Evolutionary conservation across 1,140 invertebrate species (phyloP).

Genomic region (Acromyrmex echinatior): DNA sequence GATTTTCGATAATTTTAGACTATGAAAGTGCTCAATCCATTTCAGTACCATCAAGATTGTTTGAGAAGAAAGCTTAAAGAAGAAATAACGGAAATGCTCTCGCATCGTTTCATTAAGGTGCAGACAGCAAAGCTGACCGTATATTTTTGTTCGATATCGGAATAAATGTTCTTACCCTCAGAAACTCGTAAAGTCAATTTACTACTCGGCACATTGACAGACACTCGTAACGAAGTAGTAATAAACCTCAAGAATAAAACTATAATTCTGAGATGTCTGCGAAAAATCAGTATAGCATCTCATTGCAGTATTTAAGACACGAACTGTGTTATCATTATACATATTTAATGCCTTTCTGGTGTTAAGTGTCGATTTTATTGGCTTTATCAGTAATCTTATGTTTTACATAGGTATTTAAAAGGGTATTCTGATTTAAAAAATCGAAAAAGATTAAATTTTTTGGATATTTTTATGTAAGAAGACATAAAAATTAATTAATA

Average conservation of each 20-base stretch:
- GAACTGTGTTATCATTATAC: neutral
- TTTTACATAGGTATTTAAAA: neutral
- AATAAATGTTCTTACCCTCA: slow-evolving; percentile 45
- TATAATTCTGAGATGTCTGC: slow-evolving; percentile 6
- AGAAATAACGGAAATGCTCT: slow-evolving; percentile 35
- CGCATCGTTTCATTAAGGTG: slow-evolving; percentile 37
- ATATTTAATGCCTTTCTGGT: neutral
- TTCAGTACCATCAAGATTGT: neutral
- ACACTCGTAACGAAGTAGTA: slow-evolving; percentile 18
- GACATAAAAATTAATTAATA: no score
- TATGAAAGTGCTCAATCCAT: slow-evolving; percentile 2
- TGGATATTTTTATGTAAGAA: no score
- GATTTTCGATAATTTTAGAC: slow-evolving; percentile 1
- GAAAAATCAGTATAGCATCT: neutral
- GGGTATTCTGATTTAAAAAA: no score
- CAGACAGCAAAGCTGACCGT: slow-evolving; percentile 30
- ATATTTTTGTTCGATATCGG: slow-evolving; percentile 48
- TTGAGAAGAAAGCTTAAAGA: neutral
- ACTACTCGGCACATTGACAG: slow-evolving; percentile 39
- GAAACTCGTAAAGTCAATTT: slow-evolving; percentile 56
- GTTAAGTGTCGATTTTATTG: neutral
- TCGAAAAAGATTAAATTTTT: no score
- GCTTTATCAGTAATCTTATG: neutral
- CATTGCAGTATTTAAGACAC: neutral
- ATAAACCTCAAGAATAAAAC: slow-evolving; percentile 41